phyloP scores from a whole-genome alignment of 2,888 invertebrate genomes.

The Ferdinandea cuprea region DNA sequence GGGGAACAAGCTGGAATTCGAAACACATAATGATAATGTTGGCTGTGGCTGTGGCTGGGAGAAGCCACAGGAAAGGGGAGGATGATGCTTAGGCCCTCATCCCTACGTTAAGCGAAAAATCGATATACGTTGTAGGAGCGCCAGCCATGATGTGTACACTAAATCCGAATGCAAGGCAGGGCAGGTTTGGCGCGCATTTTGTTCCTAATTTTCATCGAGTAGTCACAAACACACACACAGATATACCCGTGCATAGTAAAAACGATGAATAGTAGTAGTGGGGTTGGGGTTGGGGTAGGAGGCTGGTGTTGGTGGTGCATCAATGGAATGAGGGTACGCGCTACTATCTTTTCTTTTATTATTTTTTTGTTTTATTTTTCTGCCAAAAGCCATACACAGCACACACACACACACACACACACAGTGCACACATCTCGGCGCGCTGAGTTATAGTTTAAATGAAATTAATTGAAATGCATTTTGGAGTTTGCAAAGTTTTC shows the following conservation, averaged over 20 bases:
- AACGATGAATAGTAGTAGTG: constrained; percentile 24
- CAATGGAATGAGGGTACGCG: constrained; percentile 28
- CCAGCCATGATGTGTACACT: constrained; percentile 73
- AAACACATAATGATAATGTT: constrained; percentile 54
- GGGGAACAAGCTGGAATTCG: constrained; percentile 61
- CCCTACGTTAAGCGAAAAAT: constrained; percentile 52
- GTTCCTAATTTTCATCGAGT: constrained; percentile 67
- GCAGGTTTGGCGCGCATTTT: constrained; percentile 74
- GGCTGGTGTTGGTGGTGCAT: constrained; percentile 3
- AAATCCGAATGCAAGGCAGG: constrained; percentile 73
- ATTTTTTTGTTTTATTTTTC: constrained; percentile 26
- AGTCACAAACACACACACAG: constrained; percentile 25
- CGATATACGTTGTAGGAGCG: constrained; percentile 71
- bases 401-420: too few species aligned
- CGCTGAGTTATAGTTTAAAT: constrained; percentile 59
- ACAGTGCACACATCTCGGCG: constrained; percentile 7
- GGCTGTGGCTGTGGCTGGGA: background rate
- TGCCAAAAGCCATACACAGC: constrained; percentile 15
- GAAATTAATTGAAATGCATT: constrained; percentile 68
- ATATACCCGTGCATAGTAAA: constrained; percentile 1
- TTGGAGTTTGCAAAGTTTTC: constrained; percentile 36
- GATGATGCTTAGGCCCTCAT: constrained; percentile 53
- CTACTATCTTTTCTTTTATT: constrained; percentile 23
- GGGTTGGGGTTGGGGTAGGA: background rate
- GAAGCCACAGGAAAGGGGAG: too few species aligned